These are phyloP conservation scores for Acanthurus leucopareius DNA, from an alignment of 2,797 vertebrate species.

Conservation along the genomic window DNA sequence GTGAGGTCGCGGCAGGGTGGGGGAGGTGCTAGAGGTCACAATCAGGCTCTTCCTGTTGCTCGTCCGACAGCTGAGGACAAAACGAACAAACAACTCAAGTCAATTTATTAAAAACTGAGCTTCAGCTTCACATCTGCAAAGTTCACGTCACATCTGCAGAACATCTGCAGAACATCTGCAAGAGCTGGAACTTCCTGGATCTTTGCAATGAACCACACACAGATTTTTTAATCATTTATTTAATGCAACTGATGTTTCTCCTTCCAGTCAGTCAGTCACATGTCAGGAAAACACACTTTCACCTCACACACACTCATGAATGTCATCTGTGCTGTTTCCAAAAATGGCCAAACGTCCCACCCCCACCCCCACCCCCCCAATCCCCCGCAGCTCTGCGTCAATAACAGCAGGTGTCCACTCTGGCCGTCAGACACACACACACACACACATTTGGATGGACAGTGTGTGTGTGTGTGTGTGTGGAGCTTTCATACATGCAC, in stretches of 20 bases:
- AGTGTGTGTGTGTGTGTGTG: background rate
- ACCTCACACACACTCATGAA: slow-evolving; percentile 13
- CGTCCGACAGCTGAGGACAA: slow-evolving; percentile 91
- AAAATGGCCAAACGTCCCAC: background rate
- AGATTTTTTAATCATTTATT: background rate
- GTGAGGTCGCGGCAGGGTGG: slow-evolving; percentile 94
- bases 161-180: too few species aligned
- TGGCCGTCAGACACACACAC: background rate
- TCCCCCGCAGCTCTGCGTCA: background rate
- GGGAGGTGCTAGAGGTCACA: slow-evolving; percentile 96
- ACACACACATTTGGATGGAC: too few species aligned
- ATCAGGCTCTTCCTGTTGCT: slow-evolving; percentile 99
- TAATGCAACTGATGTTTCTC: too few species aligned
- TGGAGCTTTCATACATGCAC: too few species aligned
- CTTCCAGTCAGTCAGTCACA: background rate
- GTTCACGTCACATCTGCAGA: too few species aligned
- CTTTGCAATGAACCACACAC: slow-evolving; percentile 42
- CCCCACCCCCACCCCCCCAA: too few species aligned
- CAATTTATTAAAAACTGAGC: background rate
- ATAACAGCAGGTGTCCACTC: slow-evolving; percentile 25
- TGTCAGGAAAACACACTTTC: background rate
- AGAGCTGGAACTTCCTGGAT: background rate
- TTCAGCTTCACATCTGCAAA: background rate
- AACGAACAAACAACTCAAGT: slow-evolving; percentile 24
- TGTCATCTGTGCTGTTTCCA: slow-evolving; percentile 1